Evolutionary conservation across 2,797 vertebrate species (phyloP).

Genomic region (Rhincodon typus): DNA sequence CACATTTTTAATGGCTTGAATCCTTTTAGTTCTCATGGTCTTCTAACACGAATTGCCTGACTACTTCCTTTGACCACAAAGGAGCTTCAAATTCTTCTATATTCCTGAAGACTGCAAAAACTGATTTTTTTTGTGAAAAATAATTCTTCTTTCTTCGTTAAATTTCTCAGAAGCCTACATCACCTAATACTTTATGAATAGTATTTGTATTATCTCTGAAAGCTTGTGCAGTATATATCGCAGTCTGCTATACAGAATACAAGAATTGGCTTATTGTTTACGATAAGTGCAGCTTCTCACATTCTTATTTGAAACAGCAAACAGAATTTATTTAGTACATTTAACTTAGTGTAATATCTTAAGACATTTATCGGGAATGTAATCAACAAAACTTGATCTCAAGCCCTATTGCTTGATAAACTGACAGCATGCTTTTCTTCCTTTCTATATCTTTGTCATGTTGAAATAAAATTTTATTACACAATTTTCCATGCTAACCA

Average conservation of each 20-base stretch:
- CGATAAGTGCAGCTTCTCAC: neutral
- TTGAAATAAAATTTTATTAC: neutral
- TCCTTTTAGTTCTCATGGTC: neutral
- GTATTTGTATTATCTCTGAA: neutral
- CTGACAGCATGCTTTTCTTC: neutral
- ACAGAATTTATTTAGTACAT: no score
- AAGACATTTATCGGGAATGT: no score
- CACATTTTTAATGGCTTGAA: neutral
- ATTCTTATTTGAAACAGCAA: neutral
- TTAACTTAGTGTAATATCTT: no score
- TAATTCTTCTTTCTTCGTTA: neutral
- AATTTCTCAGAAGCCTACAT: neutral
- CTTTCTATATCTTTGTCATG: neutral
- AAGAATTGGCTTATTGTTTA: neutral
- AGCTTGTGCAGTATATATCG: neutral
- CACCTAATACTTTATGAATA: neutral
- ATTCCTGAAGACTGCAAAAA: neutral
- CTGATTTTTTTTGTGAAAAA: neutral
- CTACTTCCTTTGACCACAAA: neutral
- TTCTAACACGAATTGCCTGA: neutral
- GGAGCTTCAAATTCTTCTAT: neutral
- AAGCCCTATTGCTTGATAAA: neutral
- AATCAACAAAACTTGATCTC: no score
- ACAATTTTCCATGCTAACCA: neutral
- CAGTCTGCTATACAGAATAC: neutral